A percentile compares a stretch with the other conserved stretches of the same genome.
Conservation (phyloP, 2,113 vertebrate species). For the Pica pica region DNA sequence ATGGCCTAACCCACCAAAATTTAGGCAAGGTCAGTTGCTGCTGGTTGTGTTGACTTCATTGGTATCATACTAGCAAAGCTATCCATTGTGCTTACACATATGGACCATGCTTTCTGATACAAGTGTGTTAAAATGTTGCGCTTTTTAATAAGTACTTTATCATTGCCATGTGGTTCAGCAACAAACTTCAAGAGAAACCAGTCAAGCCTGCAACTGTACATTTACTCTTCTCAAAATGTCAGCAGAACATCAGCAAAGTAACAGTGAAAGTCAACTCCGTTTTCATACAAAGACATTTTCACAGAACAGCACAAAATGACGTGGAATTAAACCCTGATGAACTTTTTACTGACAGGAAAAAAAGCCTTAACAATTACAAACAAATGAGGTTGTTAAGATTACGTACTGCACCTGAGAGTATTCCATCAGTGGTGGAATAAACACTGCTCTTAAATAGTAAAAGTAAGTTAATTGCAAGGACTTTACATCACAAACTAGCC, state of each 20-base stretch:
- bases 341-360: neutral
- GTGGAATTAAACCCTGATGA: neutral
- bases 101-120: neutral
- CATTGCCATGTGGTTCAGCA: neutral
- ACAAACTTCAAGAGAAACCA: neutral
- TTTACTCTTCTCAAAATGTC: neutral
- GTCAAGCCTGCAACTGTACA: neutral
- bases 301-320: neutral
- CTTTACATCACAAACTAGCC: neutral
- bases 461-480: neutral
- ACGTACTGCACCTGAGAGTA: neutral
- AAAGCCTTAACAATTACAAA: neutral
- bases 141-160: neutral
- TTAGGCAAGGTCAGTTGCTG: neutral
- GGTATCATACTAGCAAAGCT: neutral
- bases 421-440: neutral
- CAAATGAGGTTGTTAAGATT: neutral
- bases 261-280: neutral
- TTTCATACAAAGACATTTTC: neutral
- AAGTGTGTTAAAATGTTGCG: neutral
- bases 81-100: neutral
- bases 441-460: neutral
- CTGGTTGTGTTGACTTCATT: neutral
- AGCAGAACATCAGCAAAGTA: neutral
- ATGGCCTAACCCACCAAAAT: neutral